Percentiles rank a stretch among this genome's conserved stretches.
Evolutionary conservation across 2,797 vertebrate species (phyloP).

Genomic region (Xenops minutus): DNA sequence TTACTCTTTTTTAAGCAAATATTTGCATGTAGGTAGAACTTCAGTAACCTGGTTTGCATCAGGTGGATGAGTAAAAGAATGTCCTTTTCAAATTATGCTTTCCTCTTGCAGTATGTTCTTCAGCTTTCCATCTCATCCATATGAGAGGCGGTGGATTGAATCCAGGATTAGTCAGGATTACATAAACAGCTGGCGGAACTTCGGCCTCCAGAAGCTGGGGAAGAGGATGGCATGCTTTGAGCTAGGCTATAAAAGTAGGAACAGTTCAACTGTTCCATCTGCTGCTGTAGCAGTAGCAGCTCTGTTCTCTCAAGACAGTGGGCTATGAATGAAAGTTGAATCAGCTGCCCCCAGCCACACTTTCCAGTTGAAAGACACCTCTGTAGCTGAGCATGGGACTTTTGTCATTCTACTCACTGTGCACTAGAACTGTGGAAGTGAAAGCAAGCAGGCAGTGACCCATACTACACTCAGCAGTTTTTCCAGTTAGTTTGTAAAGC

Average conservation of each 20-base stretch:
- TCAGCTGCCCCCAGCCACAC: background rate
- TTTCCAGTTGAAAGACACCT: background rate
- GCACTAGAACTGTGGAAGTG: background rate
- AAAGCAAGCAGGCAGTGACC: background rate
- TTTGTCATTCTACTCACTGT: background rate
- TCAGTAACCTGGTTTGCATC: background rate
- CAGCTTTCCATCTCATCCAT: background rate
- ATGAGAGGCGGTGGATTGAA: background rate
- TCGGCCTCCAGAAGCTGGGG: background rate
- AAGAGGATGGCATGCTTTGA: background rate
- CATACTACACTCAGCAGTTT: background rate
- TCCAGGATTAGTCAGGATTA: background rate
- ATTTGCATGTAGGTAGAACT: background rate
- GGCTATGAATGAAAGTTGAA: background rate
- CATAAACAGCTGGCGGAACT: background rate
- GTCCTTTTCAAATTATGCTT: background rate
- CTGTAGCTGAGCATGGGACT: fast-evolving
- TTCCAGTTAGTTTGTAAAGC: background rate
- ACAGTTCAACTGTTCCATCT: background rate
- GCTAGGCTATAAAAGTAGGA: background rate
- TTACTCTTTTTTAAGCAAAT: background rate
- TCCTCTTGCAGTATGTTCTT: background rate
- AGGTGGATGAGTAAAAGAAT: background rate
- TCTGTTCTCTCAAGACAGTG: background rate
- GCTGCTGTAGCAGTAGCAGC: background rate